Evolutionary conservation across 2,888 invertebrate species (phyloP).

Genomic region (Pomacea canaliculata): DNA sequence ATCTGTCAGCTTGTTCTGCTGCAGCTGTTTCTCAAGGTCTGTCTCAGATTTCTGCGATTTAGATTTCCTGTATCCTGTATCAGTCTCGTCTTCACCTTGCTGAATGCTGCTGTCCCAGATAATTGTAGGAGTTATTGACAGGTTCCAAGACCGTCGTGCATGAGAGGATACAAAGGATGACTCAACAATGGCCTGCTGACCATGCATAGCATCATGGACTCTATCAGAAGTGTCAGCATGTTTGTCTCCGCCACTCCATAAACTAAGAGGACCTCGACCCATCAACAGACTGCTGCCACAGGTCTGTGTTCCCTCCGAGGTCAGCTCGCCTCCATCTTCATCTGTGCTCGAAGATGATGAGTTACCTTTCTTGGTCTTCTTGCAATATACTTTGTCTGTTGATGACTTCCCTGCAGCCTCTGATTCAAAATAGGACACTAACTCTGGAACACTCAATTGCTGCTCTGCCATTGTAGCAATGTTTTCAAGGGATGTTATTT

Average conservation of each 20-base stretch:
- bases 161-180: slow-evolving; percentile 1
- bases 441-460: neutral
- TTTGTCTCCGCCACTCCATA: slow-evolving; percentile 48
- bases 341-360: slow-evolving; percentile 1
- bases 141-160: slow-evolving; percentile 12
- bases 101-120: slow-evolving; percentile 18
- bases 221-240: slow-evolving; percentile 4
- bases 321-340: neutral
- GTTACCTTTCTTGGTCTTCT: neutral
- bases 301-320: slow-evolving; percentile 21
- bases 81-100: neutral
- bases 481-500: too few relatives aligned
- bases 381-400: neutral
- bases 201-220: slow-evolving; percentile 7
- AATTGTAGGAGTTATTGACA: slow-evolving; percentile 29
- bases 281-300: slow-evolving; percentile 25
- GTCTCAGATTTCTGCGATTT: neutral
- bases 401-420: slow-evolving; percentile 2
- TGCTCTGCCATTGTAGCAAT: neutral
- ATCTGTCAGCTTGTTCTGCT: slow-evolving; percentile 29
- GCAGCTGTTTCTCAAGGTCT: slow-evolving; percentile 10
- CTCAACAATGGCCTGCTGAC: slow-evolving; percentile 7
- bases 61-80: neutral
- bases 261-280: slow-evolving; percentile 46
- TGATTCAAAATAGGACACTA: slow-evolving; percentile 20